Base-by-base conservation (phyloP, 2,888 invertebrate species). In the Leptinotarsa rubiginosa region DNA sequence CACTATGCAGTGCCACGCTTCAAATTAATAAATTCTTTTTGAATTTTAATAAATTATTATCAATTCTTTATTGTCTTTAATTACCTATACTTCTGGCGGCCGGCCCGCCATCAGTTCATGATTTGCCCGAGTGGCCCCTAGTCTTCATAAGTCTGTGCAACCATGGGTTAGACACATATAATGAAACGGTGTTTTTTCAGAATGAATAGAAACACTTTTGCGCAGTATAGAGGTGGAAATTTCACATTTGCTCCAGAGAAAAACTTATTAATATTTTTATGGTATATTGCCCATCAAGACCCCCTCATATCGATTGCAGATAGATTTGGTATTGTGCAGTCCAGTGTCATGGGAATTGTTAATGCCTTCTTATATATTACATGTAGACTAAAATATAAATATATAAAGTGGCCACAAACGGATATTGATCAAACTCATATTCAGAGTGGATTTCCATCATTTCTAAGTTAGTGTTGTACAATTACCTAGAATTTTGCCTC, bases 331-430 rank as follows among this genome's bases (percentile, higher is more conserved):
- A 54, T 54, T 54, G 22, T 54, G 15, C 22, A n/a, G 16, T 16
- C 16, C 47, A 16, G 69, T 49, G 66, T 66, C 16, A 22, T 54
- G 3, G 20, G 2, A 54, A 67, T n/a, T 49, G 65, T 71, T 15
- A 71, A 75, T 65, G 31, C 18, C 47, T 67, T 73, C 54, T 59
- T 75, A 52, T 75, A 73, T 69, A 47, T 72, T 15, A 20, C 75
- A 31, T 59, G 62, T 12, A 25, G 41, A 25, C 49, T 74, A 56
- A 76, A 76, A 74, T 70, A 74, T 15, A 69, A 73, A 62, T 72
- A 72, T 59, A 77, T 77, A 67, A 72, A 68, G 72, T 77, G 77
- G 77, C 77, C 77, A 31, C 47, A 49, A 59, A 72, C 75, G 2
- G 49, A 47, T 31, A 70, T 67, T 59, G 75, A 77, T 65, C 67